A percentile compares a stretch with the other conserved stretches of the same genome.
Evolutionary conservation across 2,113 vertebrate species (phyloP).

Genomic region (Coregonus clupeaformis): DNA sequence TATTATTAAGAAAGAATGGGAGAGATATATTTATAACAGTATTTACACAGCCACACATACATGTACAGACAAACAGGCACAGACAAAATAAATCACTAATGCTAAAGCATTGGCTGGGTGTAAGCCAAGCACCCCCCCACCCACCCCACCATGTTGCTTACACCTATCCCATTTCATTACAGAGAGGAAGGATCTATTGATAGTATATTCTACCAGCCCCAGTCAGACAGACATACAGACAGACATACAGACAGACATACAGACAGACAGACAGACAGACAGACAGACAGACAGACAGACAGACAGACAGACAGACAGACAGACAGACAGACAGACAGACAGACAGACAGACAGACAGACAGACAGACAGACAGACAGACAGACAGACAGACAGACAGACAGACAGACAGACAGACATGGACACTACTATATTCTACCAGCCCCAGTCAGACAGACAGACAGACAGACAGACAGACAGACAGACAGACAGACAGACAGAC

Average conservation of each 20-base stretch:
- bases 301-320: not conserved
- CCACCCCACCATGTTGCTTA: not conserved
- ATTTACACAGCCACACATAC: too few relatives aligned
- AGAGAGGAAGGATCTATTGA: not conserved
- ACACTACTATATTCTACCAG: too few relatives aligned
- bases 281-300: not conserved
- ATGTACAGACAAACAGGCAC: not conserved
- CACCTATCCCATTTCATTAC: not conserved
- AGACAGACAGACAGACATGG: too few relatives aligned
- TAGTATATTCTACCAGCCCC: not conserved
- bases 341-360: too few relatives aligned
- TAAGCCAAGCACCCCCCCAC: not conserved
- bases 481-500: too few relatives aligned
- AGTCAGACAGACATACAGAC: not conserved
- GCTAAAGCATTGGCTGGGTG: not conserved
- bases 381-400: not conserved
- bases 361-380: too few relatives aligned
- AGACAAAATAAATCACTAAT: too few relatives aligned
- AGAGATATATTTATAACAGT: too few relatives aligned
- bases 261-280: conserved; percentile 7
- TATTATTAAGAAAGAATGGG: not conserved
- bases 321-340: not conserved
- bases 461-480: too few relatives aligned
- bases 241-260: conserved; percentile 4
- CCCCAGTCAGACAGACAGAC: too few relatives aligned